Percentiles rank a stretch among this genome's conserved stretches.
phyloP scores from a whole-genome alignment of 2,888 invertebrate genomes.

The Yponomeuta plumbellus region DNA sequence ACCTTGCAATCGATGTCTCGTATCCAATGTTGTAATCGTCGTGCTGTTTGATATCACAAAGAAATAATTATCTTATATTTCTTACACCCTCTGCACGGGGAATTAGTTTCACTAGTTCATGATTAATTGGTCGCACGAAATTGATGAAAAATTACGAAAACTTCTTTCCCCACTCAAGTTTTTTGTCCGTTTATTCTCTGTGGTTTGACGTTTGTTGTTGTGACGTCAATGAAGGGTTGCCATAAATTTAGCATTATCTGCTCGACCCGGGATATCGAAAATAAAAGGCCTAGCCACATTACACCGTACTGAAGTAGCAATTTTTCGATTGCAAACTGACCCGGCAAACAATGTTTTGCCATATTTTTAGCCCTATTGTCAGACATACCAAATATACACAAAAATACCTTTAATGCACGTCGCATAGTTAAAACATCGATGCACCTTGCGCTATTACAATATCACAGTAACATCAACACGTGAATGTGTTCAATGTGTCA shows the following conservation, averaged over 20 bases:
- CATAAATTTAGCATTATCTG: background rate
- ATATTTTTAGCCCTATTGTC: too few species aligned
- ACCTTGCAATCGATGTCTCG: constrained; percentile 33
- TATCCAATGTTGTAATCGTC: constrained; percentile 23
- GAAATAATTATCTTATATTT: background rate
- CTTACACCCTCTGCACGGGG: background rate
- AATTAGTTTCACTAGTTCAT: constrained; percentile 5
- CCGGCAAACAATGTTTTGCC: too few species aligned
- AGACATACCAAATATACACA: too few species aligned
- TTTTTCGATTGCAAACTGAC: too few species aligned
- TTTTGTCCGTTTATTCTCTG: background rate
- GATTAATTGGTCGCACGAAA: background rate
- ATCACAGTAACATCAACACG: too few species aligned
- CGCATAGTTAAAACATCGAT: too few species aligned
- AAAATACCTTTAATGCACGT: too few species aligned
- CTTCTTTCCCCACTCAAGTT: constrained; percentile 5
- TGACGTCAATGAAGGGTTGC: constrained; percentile 2
- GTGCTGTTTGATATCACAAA: background rate
- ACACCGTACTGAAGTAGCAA: too few species aligned
- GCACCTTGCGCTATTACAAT: too few species aligned
- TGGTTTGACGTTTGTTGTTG: background rate
- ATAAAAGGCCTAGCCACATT: too few species aligned
- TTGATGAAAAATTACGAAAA: constrained; percentile 5
- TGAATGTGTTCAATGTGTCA: too few species aligned
- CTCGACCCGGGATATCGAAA: background rate